Evolutionary conservation across 2,797 vertebrate genomes (phyloP), one percentile per base, ranked within the genome.

Genomic region (Erpetoichthys calabaricus): DNA sequence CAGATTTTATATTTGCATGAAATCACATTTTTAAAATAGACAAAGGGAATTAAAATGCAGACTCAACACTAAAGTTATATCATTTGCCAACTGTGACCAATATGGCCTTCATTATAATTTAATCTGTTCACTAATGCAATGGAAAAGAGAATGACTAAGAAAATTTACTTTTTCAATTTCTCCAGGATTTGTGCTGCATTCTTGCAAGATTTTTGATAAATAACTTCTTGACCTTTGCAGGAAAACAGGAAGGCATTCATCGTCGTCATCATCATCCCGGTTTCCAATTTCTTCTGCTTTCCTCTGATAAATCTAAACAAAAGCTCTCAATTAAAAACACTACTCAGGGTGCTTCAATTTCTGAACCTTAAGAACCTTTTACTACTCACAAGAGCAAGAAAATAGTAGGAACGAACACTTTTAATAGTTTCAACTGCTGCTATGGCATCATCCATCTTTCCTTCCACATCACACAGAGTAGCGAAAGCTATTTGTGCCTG

Each of bases 201-300:
- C 81, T 45, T 81, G 77, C 63, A 84, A 80, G 70, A 98, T 90
- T 65, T 89, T 94, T 55, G 79, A 75, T 57, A 99, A 70, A 64
- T 94, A 91, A 47, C 79, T 81, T 60, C 77, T 88, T 66, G 88
- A 89, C 72, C 90, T 93, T 69, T 78, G 83, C 64, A 96, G 79
- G 47, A 74, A 81, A 25, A 25, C 25, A 25, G 25, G 25, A 25
- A 25, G 25, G 25, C 62, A 77, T 42, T 71, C 66, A 75, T 88
- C 75, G 78, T 73, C 75, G 73, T 94, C 70, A 73, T 84, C 91
- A 64, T 83, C 84, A 71, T 95, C 83, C 1, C 84, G 82, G 65
- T 81, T 91, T 66, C 88, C 91, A 63, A 89, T 83, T 60, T 97
- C 91, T 69, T 97, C 93, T 56, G 91, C 91, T 63, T 94, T 86